phyloP scores from a whole-genome alignment of 2,797 vertebrate genomes.

The Pseudochromis fuscus region DNA sequence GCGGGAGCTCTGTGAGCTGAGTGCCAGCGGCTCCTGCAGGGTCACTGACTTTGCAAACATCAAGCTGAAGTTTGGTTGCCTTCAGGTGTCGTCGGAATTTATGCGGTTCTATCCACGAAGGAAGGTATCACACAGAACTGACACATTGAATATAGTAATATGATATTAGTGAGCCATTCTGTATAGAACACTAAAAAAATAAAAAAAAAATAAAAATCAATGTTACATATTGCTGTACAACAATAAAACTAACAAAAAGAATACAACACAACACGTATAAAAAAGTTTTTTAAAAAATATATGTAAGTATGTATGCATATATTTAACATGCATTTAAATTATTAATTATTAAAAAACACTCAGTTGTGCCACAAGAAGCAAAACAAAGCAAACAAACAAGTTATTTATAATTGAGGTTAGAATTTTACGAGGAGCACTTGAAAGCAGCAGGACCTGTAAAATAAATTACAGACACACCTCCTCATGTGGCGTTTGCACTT shows the following conservation, averaged over 20 bases:
- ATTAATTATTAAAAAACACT: not conserved
- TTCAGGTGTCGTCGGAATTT: slow-evolving; percentile 39
- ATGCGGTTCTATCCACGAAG: not conserved
- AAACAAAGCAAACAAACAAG: not conserved
- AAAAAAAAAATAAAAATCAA: no score
- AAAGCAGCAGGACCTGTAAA: slow-evolving; percentile 28
- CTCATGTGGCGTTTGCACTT: not conserved
- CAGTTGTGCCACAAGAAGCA: not conserved
- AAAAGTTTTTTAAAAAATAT: no score
- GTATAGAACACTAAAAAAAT: no score
- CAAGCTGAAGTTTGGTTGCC: slow-evolving; percentile 31
- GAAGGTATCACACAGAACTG: no score
- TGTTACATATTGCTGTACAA: no score
- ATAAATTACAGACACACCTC: not conserved
- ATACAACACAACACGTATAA: no score
- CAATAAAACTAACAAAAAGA: no score
- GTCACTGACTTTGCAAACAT: slow-evolving; percentile 23
- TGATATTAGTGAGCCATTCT: no score
- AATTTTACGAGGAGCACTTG: slow-evolving; percentile 28
- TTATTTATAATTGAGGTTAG: fast-evolving
- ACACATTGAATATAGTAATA: no score
- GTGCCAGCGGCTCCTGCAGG: not conserved
- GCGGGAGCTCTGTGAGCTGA: not conserved
- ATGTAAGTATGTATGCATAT: not conserved
- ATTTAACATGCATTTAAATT: not conserved